A percentile compares a stretch with the other conserved stretches of the same genome.
phyloP scores from a whole-genome alignment of 1,140 invertebrate genomes.

The Notospermus geniculatus region DNA sequence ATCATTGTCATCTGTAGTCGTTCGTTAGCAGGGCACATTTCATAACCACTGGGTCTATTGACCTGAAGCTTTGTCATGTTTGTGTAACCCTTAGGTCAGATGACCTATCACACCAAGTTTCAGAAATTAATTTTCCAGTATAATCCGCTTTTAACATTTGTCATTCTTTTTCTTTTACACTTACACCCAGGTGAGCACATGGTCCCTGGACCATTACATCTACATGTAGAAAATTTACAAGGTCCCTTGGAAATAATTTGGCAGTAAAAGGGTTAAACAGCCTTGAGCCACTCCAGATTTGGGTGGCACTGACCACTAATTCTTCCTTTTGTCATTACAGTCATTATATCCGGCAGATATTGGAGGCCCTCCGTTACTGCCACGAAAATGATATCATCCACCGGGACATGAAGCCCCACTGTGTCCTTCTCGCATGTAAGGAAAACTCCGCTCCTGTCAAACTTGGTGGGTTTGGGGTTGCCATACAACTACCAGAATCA shows the following conservation, averaged over 20 bases:
- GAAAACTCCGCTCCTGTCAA: slow-evolving; percentile 98
- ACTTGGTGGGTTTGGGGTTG: slow-evolving; percentile 94
- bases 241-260: too few relatives aligned
- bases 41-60: too few relatives aligned
- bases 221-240: too few relatives aligned
- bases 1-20: too few relatives aligned
- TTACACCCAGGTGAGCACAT: too few relatives aligned
- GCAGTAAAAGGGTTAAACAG: neutral
- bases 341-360: slow-evolving; percentile 96
- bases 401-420: slow-evolving; percentile 92
- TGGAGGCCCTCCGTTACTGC: slow-evolving; percentile 92
- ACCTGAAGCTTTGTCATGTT: too few relatives aligned
- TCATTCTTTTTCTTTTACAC: too few relatives aligned
- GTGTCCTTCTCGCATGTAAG: slow-evolving; percentile 86
- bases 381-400: slow-evolving; percentile 97
- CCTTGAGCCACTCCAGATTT: neutral
- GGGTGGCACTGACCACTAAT: neutral
- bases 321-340: slow-evolving; percentile 58
- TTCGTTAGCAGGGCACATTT: too few relatives aligned
- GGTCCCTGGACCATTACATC: neutral
- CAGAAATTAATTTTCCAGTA: too few relatives aligned
- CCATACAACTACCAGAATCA: slow-evolving; percentile 68
- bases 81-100: too few relatives aligned
- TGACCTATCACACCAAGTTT: too few relatives aligned
- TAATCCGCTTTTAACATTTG: too few relatives aligned